Percentiles rank a stretch among this genome's conserved stretches.
These are phyloP conservation scores for Drosophila obscura DNA, from an alignment of 1,140 invertebrate genomes.

Conservation along the genomic window DNA sequence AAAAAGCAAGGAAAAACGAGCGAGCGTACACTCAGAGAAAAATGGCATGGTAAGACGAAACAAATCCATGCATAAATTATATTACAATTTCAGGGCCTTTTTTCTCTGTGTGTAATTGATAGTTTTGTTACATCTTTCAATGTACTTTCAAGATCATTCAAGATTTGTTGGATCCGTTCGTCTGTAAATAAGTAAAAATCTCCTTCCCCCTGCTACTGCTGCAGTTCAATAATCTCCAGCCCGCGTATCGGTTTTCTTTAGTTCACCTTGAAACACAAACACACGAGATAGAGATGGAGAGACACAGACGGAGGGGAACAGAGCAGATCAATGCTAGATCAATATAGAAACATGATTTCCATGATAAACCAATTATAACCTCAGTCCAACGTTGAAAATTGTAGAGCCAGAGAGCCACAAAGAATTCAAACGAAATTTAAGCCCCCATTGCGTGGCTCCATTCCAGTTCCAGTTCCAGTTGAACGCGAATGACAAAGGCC, in stretches of 20 bases:
- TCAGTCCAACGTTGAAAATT: conserved; percentile 20
- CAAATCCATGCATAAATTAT: no score
- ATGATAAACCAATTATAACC: conserved; percentile 58
- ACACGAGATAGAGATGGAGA: no score
- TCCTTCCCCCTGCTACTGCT: not conserved
- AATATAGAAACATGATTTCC: conserved; percentile 23
- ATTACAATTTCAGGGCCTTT: no score
- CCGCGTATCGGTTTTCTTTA: conserved; percentile 28
- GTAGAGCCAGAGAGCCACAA: conserved; percentile 19
- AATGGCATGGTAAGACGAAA: no score
- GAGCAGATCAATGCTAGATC: conserved; percentile 28
- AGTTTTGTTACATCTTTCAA: no score
- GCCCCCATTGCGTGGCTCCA: no score
- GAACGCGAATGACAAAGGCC: no score
- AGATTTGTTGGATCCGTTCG: not conserved
- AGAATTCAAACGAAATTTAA: not conserved
- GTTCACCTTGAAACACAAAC: conserved; percentile 44
- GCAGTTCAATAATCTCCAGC: conserved; percentile 42
- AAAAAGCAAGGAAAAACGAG: no score
- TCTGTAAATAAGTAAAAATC: conserved; percentile 25
- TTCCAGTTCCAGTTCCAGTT: no score
- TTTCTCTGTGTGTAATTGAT: no score
- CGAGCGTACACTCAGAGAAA: no score
- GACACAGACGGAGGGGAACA: not conserved
- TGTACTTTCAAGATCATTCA: no score